Base-by-base conservation (phyloP, 2,888 invertebrate genomes). In the Scelioninae gen. 2 region DNA sequence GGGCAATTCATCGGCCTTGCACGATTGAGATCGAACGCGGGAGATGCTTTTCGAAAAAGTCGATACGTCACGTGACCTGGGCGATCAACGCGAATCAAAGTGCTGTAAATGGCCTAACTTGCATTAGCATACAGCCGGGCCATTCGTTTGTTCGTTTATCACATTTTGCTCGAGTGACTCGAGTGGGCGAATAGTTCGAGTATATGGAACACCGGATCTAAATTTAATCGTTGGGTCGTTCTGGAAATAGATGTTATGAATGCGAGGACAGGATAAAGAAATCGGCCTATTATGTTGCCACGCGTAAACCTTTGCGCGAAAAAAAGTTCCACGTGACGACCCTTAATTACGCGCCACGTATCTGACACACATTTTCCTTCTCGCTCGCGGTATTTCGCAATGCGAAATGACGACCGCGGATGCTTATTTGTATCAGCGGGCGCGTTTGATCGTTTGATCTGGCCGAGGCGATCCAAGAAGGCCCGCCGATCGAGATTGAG, bases 161-260 rank as follows among this genome's bases (percentile, higher is more conserved):
- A 76, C 76, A 79, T 79, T 79, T 82, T 78, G 75, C 76, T 75
- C 76, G 76, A 78, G 75, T 73, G 73, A 75, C 73, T 78, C 79
- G 79, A 80, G 83, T 82, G 80, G 81, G 82, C 82, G 81, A 80
- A 80, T 79, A 80, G 79, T 79, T 78, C 81, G 81, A 80, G 82
- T 85, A 86, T 85, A 86, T 86, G 85, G 85, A 85, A 84, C 86
- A 83, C 78, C 78, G 78, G 80, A 77, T 81, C 85, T 86, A 86
- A 85, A 84, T 80, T 85, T 86, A 85, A 84, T 79, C 78, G 80
- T 79, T 81, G 81, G 84, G 82, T 82, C 82, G 84, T 80, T 85
- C 86, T 85, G 85, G 83, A 86, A 86, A 86, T 86, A 86, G 85
- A 85, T 83, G 81, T 85, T 86, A 86, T 85, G 84, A 85, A 84